Evolutionary conservation across 2,113 vertebrate species (phyloP), one percentile per base, ranked within the genome.

Genomic region (Chionis minor): DNA sequence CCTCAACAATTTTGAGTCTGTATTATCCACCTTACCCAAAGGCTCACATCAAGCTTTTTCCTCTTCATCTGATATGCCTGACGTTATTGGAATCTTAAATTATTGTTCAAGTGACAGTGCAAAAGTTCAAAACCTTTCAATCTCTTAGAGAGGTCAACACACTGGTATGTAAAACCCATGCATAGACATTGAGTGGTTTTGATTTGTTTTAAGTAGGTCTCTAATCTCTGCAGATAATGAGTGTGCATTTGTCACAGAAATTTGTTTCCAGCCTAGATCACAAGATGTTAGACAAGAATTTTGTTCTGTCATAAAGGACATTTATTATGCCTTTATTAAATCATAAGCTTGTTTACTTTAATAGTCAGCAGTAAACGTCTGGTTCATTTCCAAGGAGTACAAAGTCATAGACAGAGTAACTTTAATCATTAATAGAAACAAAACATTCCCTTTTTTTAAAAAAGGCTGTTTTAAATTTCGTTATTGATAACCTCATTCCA

Each of bases 161-260:
- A 42, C 74, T 92, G 62, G 32, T 85, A 58, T 95, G 77, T 72
- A 85, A 94, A 94, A 85, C 73, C 73, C 72, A 9, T 54, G 66
- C 49, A 44, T 4, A 92, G 71, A 95, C 81, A 77, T 15, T 82
- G 83, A 95, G 81, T 78, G 83, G 0, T 80, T 96, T 89, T 94
- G 74, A 82, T 96, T 96, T 93, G 69, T 70, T 93, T 92, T 95
- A 94, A 92, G 58, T 78, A 91, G 67, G 85, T 89, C 63, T 92
- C 61, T 92, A 96, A 97, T 97, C 81, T 97, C 81, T 82, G 81
- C 88, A 91, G 84, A 96, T 94, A 94, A 94, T 91, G 86, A 94
- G n/a, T 22, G 35, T 86, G 52, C 65, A 62, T 95, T 96, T 96
- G 87, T 94, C 96, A 94, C 58, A 96, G 77, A 94, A 94, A 96